Evolutionary conservation across 2,888 invertebrate species (phyloP).

Genomic region (Mimachlamys varia): DNA sequence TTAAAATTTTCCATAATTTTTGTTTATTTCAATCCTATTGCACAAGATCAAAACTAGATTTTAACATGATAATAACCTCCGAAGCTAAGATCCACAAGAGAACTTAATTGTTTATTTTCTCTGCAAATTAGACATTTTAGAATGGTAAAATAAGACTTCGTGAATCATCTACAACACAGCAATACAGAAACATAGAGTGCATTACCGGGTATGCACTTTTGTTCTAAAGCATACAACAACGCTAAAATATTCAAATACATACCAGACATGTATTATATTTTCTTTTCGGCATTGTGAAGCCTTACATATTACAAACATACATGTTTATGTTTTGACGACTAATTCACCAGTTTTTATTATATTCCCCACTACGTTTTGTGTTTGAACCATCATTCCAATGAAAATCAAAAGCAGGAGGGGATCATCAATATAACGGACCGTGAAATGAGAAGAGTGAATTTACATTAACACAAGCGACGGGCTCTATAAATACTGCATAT

Average conservation of each 20-base stretch:
- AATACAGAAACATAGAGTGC: not conserved
- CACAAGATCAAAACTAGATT: too few species aligned
- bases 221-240: not conserved
- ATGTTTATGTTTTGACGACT: constrained; percentile 5
- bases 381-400: constrained; percentile 24
- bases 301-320: not conserved
- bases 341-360: not conserved
- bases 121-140: too few species aligned
- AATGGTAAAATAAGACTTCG: not conserved
- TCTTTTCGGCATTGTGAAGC: not conserved
- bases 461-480: not conserved
- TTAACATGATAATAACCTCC: too few species aligned
- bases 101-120: too few species aligned
- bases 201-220: not conserved
- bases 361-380: not conserved
- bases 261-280: not conserved
- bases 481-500: not conserved
- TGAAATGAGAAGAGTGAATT: constrained; percentile 15
- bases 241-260: not conserved
- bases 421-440: not conserved
- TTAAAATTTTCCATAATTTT: too few species aligned
- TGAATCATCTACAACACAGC: not conserved
- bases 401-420: constrained; percentile 9
- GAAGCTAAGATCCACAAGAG: too few species aligned
- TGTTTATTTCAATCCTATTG: too few species aligned